These are phyloP conservation scores for Sicus ferrugineus DNA, from an alignment of 2,888 invertebrate genomes.

Conservation along the genomic window DNA sequence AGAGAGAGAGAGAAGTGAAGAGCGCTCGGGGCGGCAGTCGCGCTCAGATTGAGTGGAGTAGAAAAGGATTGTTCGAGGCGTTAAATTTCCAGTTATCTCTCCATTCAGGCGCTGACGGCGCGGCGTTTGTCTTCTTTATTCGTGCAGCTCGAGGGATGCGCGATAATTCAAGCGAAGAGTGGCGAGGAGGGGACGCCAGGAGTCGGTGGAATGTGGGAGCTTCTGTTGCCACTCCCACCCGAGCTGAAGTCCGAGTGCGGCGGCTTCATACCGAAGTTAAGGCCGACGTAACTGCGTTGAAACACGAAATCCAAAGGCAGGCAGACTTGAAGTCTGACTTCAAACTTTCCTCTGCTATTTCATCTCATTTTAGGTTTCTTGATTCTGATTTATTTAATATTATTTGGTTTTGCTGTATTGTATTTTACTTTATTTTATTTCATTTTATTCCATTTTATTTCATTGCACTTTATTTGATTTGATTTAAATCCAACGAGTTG, in stretches of 20 bases:
- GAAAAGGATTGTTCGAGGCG: conserved; percentile 31
- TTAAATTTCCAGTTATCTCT: conserved; percentile 40
- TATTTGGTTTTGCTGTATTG: too few species aligned
- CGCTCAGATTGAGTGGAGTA: neutral
- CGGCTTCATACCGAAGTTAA: too few species aligned
- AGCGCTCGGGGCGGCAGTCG: neutral
- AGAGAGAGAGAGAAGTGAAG: neutral
- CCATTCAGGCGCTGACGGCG: conserved; percentile 33
- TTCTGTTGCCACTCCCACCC: neutral
- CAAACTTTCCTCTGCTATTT: neutral
- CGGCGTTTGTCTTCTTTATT: conserved; percentile 49
- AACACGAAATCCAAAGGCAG: conserved; percentile 50
- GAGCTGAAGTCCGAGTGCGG: too few species aligned
- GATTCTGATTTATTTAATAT: too few species aligned
- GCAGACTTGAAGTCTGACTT: conserved; percentile 41
- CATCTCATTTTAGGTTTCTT: neutral
- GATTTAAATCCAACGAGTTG: too few species aligned
- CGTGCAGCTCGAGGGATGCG: conserved; percentile 51
- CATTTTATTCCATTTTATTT: too few species aligned
- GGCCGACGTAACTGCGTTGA: too few species aligned
- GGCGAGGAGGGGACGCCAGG: neutral
- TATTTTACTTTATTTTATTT: too few species aligned
- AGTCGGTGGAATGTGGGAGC: conserved; percentile 34
- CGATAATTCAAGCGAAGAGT: conserved; percentile 47
- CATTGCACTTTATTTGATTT: too few species aligned